Evolutionary conservation across 2,888 invertebrate species (phyloP).

Genomic region (Euphydryas editha): DNA sequence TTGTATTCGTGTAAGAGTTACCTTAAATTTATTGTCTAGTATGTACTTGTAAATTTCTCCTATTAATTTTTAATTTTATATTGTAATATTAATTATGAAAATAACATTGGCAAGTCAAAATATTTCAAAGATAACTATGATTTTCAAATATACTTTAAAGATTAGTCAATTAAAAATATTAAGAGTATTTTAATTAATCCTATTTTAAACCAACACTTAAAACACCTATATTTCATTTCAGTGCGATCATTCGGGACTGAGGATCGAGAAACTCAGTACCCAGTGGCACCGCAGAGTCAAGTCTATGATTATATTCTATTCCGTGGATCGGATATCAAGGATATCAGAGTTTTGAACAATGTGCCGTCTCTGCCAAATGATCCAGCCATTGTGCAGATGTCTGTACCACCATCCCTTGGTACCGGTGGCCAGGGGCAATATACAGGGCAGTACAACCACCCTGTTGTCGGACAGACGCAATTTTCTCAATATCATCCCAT

Average conservation of each 20-base stretch:
- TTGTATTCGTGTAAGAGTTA: too few species aligned
- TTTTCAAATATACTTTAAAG: too few species aligned
- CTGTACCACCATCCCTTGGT: slow-evolving; percentile 88
- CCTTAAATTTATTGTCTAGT: too few species aligned
- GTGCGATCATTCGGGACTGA: slow-evolving; percentile 99
- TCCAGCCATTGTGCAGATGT: slow-evolving; percentile 98
- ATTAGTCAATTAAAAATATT: too few species aligned
- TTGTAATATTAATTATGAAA: too few species aligned
- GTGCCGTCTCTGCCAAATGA: slow-evolving; percentile 95
- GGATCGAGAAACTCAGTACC: slow-evolving; percentile 97
- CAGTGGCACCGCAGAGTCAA: slow-evolving; percentile 98
- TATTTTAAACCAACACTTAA: background rate
- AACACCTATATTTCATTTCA: slow-evolving; percentile 68
- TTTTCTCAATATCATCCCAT: slow-evolving; percentile 79
- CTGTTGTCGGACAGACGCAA: slow-evolving; percentile 85
- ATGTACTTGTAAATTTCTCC: too few species aligned
- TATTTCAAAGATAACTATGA: too few species aligned
- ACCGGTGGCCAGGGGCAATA: slow-evolving; percentile 85
- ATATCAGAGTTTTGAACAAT: slow-evolving; percentile 97
- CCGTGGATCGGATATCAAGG: slow-evolving; percentile 99
- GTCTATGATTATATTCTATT: slow-evolving; percentile 99
- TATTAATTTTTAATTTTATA: too few species aligned
- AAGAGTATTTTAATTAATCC: background rate
- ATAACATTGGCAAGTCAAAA: too few species aligned
- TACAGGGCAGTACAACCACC: slow-evolving; percentile 86